Percentiles rank a stretch among this genome's conserved stretches.
phyloP scores from a whole-genome alignment of 2,888 invertebrate species.

The Plebejus argus region DNA sequence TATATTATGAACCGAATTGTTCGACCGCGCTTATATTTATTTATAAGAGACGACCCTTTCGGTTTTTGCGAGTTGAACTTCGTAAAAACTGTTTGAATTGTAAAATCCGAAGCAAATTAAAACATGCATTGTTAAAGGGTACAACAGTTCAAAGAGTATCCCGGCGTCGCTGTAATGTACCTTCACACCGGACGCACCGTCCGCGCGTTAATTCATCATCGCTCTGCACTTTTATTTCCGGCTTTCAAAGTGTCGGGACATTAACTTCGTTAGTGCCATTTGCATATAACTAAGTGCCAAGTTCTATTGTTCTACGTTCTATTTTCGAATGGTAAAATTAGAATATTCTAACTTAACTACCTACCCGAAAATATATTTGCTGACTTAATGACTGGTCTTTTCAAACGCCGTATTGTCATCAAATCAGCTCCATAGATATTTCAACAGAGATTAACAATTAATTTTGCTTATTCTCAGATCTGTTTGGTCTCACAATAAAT shows the following conservation, averaged over 20 bases:
- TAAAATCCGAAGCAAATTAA: conserved; percentile 53
- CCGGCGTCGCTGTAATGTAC: conserved; percentile 37
- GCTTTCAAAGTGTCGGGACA: conserved; percentile 14
- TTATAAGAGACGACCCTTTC: conserved; percentile 16
- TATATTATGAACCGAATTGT: conserved; percentile 12
- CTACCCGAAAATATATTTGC: no score
- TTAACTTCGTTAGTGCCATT: conserved; percentile 3
- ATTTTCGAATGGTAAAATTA: background rate
- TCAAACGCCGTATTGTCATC: no score
- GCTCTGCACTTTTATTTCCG: conserved; percentile 11
- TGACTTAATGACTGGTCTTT: no score
- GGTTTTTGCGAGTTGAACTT: conserved; percentile 32
- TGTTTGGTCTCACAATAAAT: background rate
- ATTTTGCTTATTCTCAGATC: no score
- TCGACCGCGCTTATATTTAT: conserved; percentile 10
- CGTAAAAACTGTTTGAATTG: conserved; percentile 40
- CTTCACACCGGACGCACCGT: conserved; percentile 22
- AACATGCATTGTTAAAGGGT: conserved; percentile 61
- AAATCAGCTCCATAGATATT: no score
- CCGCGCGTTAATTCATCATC: conserved; percentile 19
- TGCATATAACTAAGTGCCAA: background rate
- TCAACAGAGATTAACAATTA: no score
- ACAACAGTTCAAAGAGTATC: conserved; percentile 39
- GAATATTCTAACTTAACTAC: background rate
- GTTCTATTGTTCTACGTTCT: conserved; percentile 3